Conservation (phyloP, 2,797 vertebrate genomes). For the Syngnathus rostellatus region DNA sequence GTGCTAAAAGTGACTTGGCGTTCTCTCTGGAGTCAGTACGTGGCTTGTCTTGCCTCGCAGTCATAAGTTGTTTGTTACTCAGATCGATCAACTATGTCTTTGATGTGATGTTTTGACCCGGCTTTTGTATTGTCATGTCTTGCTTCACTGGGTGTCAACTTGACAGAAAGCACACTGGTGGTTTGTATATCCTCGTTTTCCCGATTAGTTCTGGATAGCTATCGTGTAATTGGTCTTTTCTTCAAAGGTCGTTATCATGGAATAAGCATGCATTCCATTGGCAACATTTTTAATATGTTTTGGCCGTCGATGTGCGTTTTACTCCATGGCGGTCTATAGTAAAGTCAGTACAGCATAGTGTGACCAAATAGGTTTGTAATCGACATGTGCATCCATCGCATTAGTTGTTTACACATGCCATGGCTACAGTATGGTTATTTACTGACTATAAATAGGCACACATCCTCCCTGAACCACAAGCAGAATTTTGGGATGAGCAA, state of each 20-base stretch:
- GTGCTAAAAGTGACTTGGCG: slow-evolving; percentile 48
- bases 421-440: neutral
- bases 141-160: slow-evolving; percentile 33
- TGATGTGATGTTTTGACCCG: slow-evolving; percentile 42
- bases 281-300: neutral
- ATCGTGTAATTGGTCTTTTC: neutral
- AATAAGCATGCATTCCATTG: neutral
- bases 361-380: slow-evolving; percentile 1
- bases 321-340: too few species aligned
- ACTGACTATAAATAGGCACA: neutral
- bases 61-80: slow-evolving; percentile 57
- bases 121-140: slow-evolving; percentile 37
- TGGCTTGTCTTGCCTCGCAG: slow-evolving; percentile 53
- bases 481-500: neutral
- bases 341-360: too few species aligned
- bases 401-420: neutral
- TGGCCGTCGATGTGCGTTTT: neutral
- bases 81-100: slow-evolving; percentile 50
- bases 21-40: slow-evolving; percentile 54
- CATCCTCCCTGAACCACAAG: slow-evolving; percentile 1
- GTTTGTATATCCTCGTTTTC: neutral
- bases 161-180: neutral
- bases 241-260: neutral
- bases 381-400: neutral
- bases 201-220: neutral